Base-by-base conservation (phyloP, 2,113 vertebrate species). In the Muscicapa adusta region DNA sequence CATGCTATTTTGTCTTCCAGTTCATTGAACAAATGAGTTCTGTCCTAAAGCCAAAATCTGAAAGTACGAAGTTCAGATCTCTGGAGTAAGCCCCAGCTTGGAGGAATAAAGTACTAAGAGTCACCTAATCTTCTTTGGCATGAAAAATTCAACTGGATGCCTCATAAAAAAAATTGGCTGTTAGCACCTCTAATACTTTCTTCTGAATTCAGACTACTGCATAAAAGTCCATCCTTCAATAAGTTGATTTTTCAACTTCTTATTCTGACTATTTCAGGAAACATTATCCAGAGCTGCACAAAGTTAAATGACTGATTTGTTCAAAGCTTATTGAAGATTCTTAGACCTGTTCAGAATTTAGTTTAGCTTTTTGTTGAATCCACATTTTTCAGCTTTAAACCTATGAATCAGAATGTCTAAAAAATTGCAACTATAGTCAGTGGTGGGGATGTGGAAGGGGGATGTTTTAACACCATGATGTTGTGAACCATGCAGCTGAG, bases 251-350 rank as follows among this genome's bases (percentile, higher is more conserved):
- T 95, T 70, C 38, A 66, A 8, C 36, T 82, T 38, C 43, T 94
- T 63, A n/a, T 71, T 88, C 75, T 67, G 29, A 26, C 40, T 90
- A 1, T 88, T 94, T 65, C 31, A 83, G 63, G 67, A 94, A 88
- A 7, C 23, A 14, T 79, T 91, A 73, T n/a, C 33, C 31, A 56
- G 66, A 67, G 38, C n/a, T 74, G 63, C 45, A 77, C 29, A n/a
- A 77, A 91, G 51, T 66, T 1, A 0, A 90, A 57, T 57, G 63
- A 71, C 31, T 77, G 60, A 88, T 88, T 74, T 89, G 5, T 89
- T 90, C 65, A 76, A 81, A 93, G 47, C 23, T 81, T 67, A 86
- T 57, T 84, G 79, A 95, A 96, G 88, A 74, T 45, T 87, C 73
- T 92, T 53, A 76, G 71, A 61, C 62, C 54, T 48, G 2, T 60